Evolutionary conservation across 2,113 vertebrate genomes (phyloP), one percentile per base, ranked within the genome.

Genomic region (Callocephalon fimbriatum): DNA sequence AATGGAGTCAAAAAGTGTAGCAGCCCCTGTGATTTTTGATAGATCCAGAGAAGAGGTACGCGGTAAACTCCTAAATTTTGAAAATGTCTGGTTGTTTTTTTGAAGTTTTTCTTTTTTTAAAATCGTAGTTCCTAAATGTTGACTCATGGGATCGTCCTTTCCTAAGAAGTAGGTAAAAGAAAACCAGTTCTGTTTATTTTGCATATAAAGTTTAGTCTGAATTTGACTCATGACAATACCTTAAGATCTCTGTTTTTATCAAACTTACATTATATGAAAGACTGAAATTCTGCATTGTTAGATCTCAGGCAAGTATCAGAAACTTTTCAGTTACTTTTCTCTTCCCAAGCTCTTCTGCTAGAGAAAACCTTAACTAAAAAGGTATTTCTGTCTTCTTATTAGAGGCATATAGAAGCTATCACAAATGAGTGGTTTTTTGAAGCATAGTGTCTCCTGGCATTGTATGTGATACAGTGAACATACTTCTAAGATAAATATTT

Each of bases 1-100:
- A 97, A 98, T 99, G 72, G 98, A 99, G 63, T 93, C 97, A 2
- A 99, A 98, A 93, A 98, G 68, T 7, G 59, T 98, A 48, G 96
- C 98, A 35, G 87, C 97, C 29, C 98, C 98, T 17, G 98, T 99
- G 94, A 99, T 99, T 98, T 99, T 99, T 92, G 99, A 99, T 87
- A 98, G 98, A 89, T 99, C 98, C 79, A 98, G 98, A 15, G 99
- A 99, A 35, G 99, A 99, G 99, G 99, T 99, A 98, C 5, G 56
- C 42, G 68, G 58, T 84, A 47, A 74, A 85, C 37, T 65, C 86
- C 12, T 14, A 66, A 88, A 54, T 23, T n/a, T 31, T 5, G 7
- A 40, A 71, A 71, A 63, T 54, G 6, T 38, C 27, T 47, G 15
- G 12, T 26, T 82, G 58, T 10, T 0, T n/a, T 82, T 76, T 79